Percentiles rank a stretch among this genome's conserved stretches.
These are phyloP conservation scores for Eupeodes luniger DNA, from an alignment of 2,888 invertebrate genomes.

Conservation along the genomic window DNA sequence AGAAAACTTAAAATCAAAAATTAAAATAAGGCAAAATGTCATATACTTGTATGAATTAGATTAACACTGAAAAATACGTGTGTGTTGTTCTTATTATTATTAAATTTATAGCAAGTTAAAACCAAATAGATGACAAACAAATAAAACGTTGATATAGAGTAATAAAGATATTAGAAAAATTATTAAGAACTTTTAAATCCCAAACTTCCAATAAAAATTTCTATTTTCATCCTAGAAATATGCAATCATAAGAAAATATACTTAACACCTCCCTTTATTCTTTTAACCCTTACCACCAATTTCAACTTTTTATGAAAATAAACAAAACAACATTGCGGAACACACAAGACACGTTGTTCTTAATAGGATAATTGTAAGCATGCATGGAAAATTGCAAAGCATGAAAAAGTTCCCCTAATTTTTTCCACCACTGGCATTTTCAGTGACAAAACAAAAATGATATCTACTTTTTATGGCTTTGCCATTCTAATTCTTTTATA, in stretches of 20 bases:
- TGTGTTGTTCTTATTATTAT: slow-evolving; percentile 35
- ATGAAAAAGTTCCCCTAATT: neutral
- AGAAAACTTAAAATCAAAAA: slow-evolving; percentile 11
- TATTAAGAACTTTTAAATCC: slow-evolving; percentile 8
- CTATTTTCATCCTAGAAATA: slow-evolving; percentile 14
- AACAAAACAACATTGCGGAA: neutral
- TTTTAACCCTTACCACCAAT: too few species aligned
- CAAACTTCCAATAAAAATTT: neutral
- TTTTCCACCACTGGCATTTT: slow-evolving; percentile 28
- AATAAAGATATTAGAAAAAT: slow-evolving; percentile 9
- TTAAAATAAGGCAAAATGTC: neutral
- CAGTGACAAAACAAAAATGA: neutral
- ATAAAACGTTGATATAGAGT: slow-evolving; percentile 24
- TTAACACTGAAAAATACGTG: slow-evolving; percentile 23
- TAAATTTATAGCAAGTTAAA: neutral
- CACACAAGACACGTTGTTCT: slow-evolving; percentile 3
- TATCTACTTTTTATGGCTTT: slow-evolving; percentile 42
- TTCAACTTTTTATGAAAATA: neutral
- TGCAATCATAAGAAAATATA: neutral
- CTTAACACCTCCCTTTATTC: too few species aligned
- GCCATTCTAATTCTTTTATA: slow-evolving; percentile 20
- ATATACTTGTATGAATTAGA: slow-evolving; percentile 38
- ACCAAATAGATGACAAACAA: neutral
- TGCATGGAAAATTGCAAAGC: neutral
- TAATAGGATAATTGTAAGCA: slow-evolving; percentile 42